A percentile compares a stretch with the other conserved stretches of the same genome.
phyloP scores from a whole-genome alignment of 2,888 invertebrate species.

The Eupeodes luniger region DNA sequence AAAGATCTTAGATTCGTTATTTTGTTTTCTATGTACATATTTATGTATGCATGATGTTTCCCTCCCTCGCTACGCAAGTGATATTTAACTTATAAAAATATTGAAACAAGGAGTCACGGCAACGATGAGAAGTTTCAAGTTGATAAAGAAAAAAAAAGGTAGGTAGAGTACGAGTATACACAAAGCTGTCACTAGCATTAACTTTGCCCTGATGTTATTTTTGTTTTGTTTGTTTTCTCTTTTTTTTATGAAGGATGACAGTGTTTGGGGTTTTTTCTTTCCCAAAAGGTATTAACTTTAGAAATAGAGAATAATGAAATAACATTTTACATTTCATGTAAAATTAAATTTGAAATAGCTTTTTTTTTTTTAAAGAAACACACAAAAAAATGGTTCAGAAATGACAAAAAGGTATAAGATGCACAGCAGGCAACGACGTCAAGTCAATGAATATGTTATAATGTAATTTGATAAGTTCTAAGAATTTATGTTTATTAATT shows the following conservation, averaged over 20 bases:
- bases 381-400: too few relatives aligned
- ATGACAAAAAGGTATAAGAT: too few relatives aligned
- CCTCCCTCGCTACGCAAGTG: background rate
- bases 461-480: too few relatives aligned
- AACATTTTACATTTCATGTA: conserved; percentile 3
- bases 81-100: background rate
- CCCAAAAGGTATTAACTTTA: conserved; percentile 16
- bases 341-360: background rate
- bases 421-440: too few relatives aligned
- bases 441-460: too few relatives aligned
- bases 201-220: background rate
- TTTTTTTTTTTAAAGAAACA: background rate
- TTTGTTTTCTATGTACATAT: background rate
- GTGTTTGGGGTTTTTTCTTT: background rate
- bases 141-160: background rate
- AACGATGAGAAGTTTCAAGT: background rate
- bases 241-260: background rate
- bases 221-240: background rate
- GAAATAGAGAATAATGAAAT: conserved; percentile 7
- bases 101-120: conserved; percentile 8
- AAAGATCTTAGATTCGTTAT: conserved; percentile 16
- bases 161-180: background rate
- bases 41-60: background rate
- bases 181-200: conserved; percentile 26
- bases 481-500: too few relatives aligned